Base-by-base conservation (phyloP, 2,888 invertebrate genomes). In the Hypselothyrea guttata region DNA sequence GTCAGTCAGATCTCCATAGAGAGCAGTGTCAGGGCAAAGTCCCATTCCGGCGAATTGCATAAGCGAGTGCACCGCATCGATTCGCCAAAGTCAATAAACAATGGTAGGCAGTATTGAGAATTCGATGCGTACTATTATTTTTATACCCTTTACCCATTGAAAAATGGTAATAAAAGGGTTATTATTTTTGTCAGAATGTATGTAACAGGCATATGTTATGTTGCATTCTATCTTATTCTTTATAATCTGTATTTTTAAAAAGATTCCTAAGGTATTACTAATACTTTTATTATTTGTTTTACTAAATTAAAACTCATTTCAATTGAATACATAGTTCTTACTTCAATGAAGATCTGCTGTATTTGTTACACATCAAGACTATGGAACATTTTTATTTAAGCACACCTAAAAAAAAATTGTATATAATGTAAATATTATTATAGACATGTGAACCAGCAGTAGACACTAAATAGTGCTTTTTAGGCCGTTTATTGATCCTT, bases 381-480 rank as follows among this genome's bases (percentile, higher is more conserved):
- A 63, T 73, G 33, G 34, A 69, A 63, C 61, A 69, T 73, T 81
- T 54, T 27, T 73, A 74, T 59, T 82, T 65, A 58, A 77, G 69
- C 69, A 84, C 73, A 75, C 57, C 42, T 52, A 71, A 49, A 55
- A 55, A 65, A 62, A 72, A 65, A 59, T 54, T 55, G 44, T 61
- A 71, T 51, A 61, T 41, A 42, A 51, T 57, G 48, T 49, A 60
- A 49, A 71, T 56, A 59, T 5, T 22, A n/a, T n/a, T n/a, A n/a
- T 42, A 53, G 37, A 31, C 65, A 53, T 55, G 42, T 65, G 44
- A 53, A 71, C 42, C 48, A 33, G 70, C 56, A 73, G 52, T 69
- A 73, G 70, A 63, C 64, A 70, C 63, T 64, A 12, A 18, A 15
- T 18, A 45, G 37, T 37, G 9, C 16, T 5, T 16, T 37, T n/a